Conservation (phyloP, 2,888 invertebrate genomes). For the Atrina japonica region DNA sequence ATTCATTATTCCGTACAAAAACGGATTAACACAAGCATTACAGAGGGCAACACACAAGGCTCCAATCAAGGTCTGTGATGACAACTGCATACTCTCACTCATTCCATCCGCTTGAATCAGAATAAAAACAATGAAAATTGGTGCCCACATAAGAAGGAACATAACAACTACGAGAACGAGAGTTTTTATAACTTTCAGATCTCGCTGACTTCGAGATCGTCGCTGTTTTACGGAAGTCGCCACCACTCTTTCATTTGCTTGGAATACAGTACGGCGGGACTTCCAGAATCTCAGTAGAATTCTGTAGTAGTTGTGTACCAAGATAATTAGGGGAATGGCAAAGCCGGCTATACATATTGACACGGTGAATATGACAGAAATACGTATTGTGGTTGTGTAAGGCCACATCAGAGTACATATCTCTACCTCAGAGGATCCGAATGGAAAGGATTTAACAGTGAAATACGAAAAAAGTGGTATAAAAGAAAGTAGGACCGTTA, state of each 20-base stretch:
- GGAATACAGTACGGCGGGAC: conserved; percentile 44
- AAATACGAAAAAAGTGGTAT: conserved; percentile 64
- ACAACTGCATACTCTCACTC: conserved; percentile 45
- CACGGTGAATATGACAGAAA: conserved; percentile 51
- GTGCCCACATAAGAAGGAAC: conserved; percentile 66
- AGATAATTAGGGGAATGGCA: conserved; percentile 54
- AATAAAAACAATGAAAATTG: conserved; percentile 61
- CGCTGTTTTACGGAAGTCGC: conserved; percentile 1
- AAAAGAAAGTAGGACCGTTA: conserved; percentile 45
- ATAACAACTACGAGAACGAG: conserved; percentile 62
- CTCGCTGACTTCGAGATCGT: conserved; percentile 43
- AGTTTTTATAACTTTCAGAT: conserved; percentile 60
- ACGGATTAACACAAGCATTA: conserved; percentile 68
- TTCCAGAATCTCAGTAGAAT: conserved; percentile 59
- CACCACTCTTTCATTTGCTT: neutral
- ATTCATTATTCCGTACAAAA: conserved; percentile 66
- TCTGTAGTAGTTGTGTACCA: conserved; percentile 58
- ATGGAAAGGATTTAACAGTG: conserved; percentile 48
- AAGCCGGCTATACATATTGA: conserved; percentile 50
- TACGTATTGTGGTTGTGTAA: conserved; percentile 26
- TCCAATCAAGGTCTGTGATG: conserved; percentile 59
- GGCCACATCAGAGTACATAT: conserved; percentile 72
- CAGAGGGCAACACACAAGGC: conserved; percentile 55
- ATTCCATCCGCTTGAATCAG: conserved; percentile 60
- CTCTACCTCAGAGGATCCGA: conserved; percentile 41